These are phyloP conservation scores for Sclerurus mexicanus DNA, from an alignment of 2,113 vertebrate species.

Conservation along the genomic window DNA sequence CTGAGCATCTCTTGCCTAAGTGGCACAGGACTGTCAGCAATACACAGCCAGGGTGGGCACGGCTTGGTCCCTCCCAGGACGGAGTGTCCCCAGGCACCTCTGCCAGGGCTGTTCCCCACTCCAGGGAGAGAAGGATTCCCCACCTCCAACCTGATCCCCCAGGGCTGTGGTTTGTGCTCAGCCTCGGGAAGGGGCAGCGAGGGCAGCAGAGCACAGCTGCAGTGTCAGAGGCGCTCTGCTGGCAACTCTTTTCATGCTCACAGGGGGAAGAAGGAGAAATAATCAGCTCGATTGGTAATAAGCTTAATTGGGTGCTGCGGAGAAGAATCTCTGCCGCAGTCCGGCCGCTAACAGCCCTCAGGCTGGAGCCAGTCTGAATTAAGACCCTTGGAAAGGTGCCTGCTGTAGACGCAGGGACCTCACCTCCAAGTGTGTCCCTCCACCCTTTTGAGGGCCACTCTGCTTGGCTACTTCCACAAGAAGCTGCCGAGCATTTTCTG, in stretches of 20 bases:
- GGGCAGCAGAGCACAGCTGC: background rate
- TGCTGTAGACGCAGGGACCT: background rate
- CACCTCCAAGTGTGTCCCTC: background rate
- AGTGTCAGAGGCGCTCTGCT: background rate
- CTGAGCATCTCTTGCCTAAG: background rate
- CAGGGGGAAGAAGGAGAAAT: background rate
- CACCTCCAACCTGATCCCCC: background rate
- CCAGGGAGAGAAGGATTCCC: background rate
- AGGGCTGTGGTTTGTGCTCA: background rate
- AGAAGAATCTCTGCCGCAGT: background rate
- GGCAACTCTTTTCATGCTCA: background rate
- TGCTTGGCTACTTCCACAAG: background rate
- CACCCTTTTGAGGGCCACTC: background rate
- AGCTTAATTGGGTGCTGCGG: background rate
- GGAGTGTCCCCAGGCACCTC: background rate
- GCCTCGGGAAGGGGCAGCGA: background rate
- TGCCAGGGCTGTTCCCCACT: background rate
- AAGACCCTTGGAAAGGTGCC: background rate
- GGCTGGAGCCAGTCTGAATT: too few species aligned
- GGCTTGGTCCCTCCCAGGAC: too few species aligned
- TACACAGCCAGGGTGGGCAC: too few species aligned
- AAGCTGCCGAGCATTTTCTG: accelerated
- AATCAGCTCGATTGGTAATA: background rate
- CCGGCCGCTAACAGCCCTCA: accelerated
- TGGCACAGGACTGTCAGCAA: background rate